phyloP scores from a whole-genome alignment of 1,140 invertebrate genomes.

The Chrysopa pallens region DNA sequence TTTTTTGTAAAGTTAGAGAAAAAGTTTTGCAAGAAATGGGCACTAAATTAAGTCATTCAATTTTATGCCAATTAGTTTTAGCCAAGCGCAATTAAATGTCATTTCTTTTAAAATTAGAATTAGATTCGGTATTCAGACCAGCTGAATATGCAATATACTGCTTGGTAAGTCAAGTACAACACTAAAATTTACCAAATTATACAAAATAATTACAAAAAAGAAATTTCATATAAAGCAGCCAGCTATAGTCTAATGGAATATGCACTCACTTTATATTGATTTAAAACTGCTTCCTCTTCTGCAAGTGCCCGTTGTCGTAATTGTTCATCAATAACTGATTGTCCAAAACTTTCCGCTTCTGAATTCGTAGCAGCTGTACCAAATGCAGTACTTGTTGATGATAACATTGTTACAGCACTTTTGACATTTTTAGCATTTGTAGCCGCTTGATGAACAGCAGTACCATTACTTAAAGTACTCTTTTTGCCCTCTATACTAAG shows the following conservation, averaged over 20 bases:
- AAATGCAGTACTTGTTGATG: constrained; percentile 73
- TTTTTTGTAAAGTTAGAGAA: no score
- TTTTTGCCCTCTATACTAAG: constrained; percentile 85
- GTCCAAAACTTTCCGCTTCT: constrained; percentile 40
- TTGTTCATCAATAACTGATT: constrained; percentile 68
- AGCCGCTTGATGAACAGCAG: not conserved
- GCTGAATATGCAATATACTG: no score
- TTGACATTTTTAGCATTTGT: constrained; percentile 67
- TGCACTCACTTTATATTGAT: constrained; percentile 76
- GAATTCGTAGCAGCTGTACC: constrained; percentile 46
- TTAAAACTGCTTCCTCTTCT: constrained; percentile 88
- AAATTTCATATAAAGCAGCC: constrained; percentile 1
- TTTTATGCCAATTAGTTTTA: no score
- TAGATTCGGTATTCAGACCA: no score
- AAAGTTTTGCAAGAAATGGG: no score
- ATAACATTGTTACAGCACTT: constrained; percentile 75
- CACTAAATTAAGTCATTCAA: no score
- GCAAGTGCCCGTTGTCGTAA: constrained; percentile 73
- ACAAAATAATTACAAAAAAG: constrained; percentile 9
- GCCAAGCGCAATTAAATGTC: no score
- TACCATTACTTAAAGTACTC: constrained; percentile 13
- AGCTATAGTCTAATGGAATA: not conserved
- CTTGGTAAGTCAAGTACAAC: no score
- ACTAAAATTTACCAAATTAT: no score
- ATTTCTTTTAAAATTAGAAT: no score